phyloP scores from a whole-genome alignment of 2,888 invertebrate species.

The Philereme transversata region DNA sequence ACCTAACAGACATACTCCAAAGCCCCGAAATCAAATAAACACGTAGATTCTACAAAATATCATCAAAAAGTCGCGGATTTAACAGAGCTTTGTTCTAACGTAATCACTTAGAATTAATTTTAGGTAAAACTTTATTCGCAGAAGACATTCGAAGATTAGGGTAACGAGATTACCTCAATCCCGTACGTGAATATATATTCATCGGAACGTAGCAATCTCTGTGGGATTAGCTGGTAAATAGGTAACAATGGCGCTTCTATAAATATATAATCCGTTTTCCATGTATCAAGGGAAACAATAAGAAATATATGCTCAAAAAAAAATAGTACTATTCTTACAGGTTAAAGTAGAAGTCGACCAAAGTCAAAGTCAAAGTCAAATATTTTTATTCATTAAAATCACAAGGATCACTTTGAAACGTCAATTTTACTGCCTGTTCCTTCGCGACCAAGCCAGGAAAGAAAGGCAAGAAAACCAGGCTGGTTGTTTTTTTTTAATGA shows the following conservation, averaged over 20 bases:
- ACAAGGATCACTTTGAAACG: no score
- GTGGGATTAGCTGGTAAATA: constrained; percentile 28
- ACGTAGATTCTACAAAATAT: neutral
- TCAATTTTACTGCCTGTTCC: no score
- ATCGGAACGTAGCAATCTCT: constrained; percentile 28
- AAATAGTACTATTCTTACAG: no score
- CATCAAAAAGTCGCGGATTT: constrained; percentile 3
- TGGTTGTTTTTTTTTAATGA: no score
- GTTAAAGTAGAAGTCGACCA: no score
- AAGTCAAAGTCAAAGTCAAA: no score
- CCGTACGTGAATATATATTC: constrained; percentile 31
- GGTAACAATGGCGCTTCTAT: constrained; percentile 25
- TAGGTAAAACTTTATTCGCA: constrained; percentile 24
- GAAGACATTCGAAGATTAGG: constrained; percentile 27
- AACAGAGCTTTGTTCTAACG: constrained; percentile 17
- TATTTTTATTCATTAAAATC: no score
- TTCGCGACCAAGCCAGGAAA: no score
- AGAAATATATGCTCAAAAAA: neutral
- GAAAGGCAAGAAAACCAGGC: no score
- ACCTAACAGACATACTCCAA: no score
- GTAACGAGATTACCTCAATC: constrained; percentile 31
- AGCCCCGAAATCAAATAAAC: neutral
- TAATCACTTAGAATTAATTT: constrained; percentile 22
- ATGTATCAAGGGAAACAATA: constrained; percentile 6
- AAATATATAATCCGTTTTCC: constrained; percentile 20